Evolutionary conservation across 2,113 vertebrate genomes (phyloP), one percentile per base, ranked within the genome.

Genomic region (Vulpes lagopus): DNA sequence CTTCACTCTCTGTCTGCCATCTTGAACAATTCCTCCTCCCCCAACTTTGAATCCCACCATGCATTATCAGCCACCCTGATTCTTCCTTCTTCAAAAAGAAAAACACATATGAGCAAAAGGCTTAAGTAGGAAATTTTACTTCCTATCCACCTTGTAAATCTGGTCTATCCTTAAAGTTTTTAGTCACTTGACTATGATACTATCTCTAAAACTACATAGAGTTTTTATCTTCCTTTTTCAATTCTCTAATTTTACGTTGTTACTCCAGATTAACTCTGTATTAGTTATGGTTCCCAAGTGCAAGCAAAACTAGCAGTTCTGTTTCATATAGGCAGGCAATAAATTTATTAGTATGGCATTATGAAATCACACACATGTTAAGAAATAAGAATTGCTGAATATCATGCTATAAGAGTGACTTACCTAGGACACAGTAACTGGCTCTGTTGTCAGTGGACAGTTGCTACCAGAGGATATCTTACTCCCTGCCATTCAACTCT

Each of bases 211-310:
- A 8, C n/a, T 83, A 15, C 12, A 30, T 20, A 86, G 38, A 90
- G 8, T 17, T 80, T 89, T 65, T 89, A 16, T 73, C 5, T 87
- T 91, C 38, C 7, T 94, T 78, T 78, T 92, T 64, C 30, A 84
- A 9, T 79, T 80, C 30, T 73, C 19, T 60, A 84, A 85, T 73
- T 89, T 59, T 87, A 74, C 27, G 90, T 80, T 60, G 8, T 51
- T 27, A 32, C 2, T 67, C 32, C 20, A 96, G 76, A 89, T 65
- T 89, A 92, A 65, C 16, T 92, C 30, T 55, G 20, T 32, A n/a
- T 79, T 62, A 73, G 43, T 90, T 78, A 93, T 15, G 9, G 32
- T 73, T 92, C 8, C 22, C 4, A 55, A 51, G 25, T 73, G 12
- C 3, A 85, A n/a, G 91, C 8, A 59, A 83, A 55, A 73, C 2